phyloP scores from a whole-genome alignment of 2,888 invertebrate genomes.

The Acrocyrtus sp. region DNA sequence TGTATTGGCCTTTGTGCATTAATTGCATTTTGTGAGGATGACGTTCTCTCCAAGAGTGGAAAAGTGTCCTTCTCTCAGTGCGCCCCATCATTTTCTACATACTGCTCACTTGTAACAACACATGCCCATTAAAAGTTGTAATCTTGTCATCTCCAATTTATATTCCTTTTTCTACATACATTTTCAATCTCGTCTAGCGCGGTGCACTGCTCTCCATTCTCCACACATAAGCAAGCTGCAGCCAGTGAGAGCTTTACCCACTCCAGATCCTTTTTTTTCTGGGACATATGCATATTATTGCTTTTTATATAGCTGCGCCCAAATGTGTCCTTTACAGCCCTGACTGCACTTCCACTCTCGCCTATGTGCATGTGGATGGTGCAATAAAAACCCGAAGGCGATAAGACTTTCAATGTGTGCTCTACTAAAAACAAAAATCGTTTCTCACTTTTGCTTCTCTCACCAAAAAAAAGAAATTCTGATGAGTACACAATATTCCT shows the following conservation, averaged over 20 bases:
- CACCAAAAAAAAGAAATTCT: not conserved
- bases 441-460: not conserved
- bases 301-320: too few species aligned
- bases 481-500: not conserved
- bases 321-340: too few species aligned
- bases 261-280: too few species aligned
- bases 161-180: constrained; percentile 8
- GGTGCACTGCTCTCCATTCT: not conserved
- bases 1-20: constrained; percentile 25
- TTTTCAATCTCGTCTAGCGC: not conserved
- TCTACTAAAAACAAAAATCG: constrained; percentile 5
- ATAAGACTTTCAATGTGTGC: constrained; percentile 20
- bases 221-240: not conserved
- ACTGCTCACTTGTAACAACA: constrained; percentile 16
- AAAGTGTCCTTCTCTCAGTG: not conserved
- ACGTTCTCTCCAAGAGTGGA: not conserved
- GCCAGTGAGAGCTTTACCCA: constrained; percentile 8
- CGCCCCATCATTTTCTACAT: not conserved
- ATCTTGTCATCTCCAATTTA: constrained; percentile 43
- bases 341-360: not conserved
- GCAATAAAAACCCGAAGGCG: constrained; percentile 1
- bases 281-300: constrained; percentile 32
- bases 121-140: constrained; percentile 38
- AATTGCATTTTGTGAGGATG: constrained; percentile 32
- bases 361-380: not conserved